Base-by-base conservation (phyloP, 2,888 invertebrate genomes). In the Rhyacophila evoluta region DNA sequence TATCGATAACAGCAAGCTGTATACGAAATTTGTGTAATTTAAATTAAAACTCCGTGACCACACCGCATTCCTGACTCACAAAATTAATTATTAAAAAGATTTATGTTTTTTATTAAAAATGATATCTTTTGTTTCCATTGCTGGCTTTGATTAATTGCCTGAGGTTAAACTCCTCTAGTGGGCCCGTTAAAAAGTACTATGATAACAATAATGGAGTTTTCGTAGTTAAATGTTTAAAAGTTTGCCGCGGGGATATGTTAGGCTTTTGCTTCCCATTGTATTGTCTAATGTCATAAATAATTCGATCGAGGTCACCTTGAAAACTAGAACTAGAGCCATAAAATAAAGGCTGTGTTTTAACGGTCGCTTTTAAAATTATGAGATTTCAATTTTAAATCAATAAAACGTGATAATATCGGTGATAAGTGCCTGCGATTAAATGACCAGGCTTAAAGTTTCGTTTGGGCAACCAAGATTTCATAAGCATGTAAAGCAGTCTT, bases 251-350 rank as follows among this genome's bases (percentile, higher is more conserved):
- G 55, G 25, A n/a, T 69, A 12, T 41, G 15, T 41, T 4, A 41
- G 11, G 19, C 37, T 74, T 75, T 72, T 72, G 72, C 77, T 77
- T 77, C 77, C 77, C 71, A 77, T 77, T 77, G 77, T 77, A 29
- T 77, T 72, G 37, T 72, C 41, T 77, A 55, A 37, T 69, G 69
- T 55, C 67, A 73, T 37, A 77, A 29, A 77, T 55, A 33, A 73
- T 73, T 12, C 55, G 41, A 77, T 73, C 28, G 73, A 68, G 77
- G 77, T 73, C 77, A 77, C 77, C 77, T 77, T 77, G 77, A 77
- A 73, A 67, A 55, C 12, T 71, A 28, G 29, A 41, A 28, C 71
- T 25, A 55, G n/a, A 27, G 36, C 72, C 39, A 72, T 72, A 77
- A 77, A 77, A 39, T 67, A 11, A 55, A 55, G 55, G 55, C 55